These are phyloP conservation scores for Macrobrachium rosenbergii DNA, from an alignment of 1,140 invertebrate species.

Conservation along the genomic window DNA sequence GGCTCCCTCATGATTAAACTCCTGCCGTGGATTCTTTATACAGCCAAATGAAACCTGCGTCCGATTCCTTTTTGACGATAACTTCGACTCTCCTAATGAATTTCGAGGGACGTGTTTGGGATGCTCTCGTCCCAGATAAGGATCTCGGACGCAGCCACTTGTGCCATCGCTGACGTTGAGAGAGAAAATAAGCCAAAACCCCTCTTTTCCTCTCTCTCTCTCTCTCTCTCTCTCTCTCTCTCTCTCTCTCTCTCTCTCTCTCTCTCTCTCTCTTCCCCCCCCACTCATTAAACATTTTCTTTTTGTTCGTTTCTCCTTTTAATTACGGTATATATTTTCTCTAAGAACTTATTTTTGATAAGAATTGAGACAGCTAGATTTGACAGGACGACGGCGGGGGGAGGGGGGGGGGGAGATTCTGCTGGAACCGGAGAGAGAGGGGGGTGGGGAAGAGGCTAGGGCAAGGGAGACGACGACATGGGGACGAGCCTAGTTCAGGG, in stretches of 20 bases:
- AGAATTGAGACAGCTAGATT: background rate
- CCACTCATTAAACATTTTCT: conserved; percentile 1
- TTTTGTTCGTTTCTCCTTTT: background rate
- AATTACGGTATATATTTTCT: conserved; percentile 1
- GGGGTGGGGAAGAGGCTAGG: background rate
- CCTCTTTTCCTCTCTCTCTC: background rate
- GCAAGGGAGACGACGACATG: background rate
- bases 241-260: background rate
- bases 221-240: background rate
- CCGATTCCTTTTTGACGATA: conserved; percentile 5
- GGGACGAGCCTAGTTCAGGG: background rate
- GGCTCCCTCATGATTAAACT: conserved; percentile 12
- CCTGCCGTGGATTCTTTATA: conserved; percentile 1
- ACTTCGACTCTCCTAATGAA: conserved; percentile 17
- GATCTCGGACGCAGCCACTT: too few species aligned
- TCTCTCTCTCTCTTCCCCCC: background rate
- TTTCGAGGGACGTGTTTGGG: background rate
- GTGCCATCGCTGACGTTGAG: too few species aligned
- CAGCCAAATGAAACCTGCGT: conserved; percentile 20
- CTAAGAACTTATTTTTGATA: background rate
- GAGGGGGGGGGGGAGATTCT: background rate
- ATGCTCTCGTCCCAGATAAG: too few species aligned
- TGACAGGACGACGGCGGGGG: background rate
- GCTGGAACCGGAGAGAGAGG: background rate
- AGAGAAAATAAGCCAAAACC: too few species aligned